These are phyloP conservation scores for Zosterops borbonicus DNA, from an alignment of 2,113 vertebrate genomes.

Conservation along the genomic window DNA sequence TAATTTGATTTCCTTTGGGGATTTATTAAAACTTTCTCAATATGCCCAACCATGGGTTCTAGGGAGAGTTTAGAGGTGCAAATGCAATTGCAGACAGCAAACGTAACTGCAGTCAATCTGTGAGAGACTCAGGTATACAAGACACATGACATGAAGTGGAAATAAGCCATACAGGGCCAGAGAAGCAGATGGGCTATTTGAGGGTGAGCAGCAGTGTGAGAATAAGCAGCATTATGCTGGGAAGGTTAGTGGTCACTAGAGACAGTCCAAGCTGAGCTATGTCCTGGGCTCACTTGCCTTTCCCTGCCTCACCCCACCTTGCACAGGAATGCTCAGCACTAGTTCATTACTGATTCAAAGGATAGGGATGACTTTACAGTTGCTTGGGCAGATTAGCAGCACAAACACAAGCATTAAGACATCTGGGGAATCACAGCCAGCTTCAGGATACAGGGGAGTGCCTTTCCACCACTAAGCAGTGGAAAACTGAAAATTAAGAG, in stretches of 20 bases:
- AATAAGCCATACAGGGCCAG: not conserved
- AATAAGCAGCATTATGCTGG: not conserved
- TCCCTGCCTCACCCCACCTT: not conserved
- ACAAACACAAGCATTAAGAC: not conserved
- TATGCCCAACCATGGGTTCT: not conserved
- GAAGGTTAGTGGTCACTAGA: not conserved
- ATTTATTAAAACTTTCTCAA: not conserved
- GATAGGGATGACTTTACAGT: not conserved
- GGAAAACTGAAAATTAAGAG: conserved; percentile 7
- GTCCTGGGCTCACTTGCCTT: not conserved
- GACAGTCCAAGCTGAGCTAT: not conserved
- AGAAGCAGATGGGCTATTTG: not conserved
- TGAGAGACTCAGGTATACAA: not conserved
- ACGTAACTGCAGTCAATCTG: not conserved
- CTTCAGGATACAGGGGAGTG: not conserved
- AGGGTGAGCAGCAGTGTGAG: not conserved
- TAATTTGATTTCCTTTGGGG: not conserved
- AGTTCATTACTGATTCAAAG: not conserved
- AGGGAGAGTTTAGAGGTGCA: not conserved
- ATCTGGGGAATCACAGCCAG: not conserved
- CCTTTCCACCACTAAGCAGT: not conserved
- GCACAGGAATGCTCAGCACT: not conserved
- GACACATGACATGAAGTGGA: not conserved
- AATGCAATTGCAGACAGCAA: not conserved
- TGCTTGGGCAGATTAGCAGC: not conserved